Conservation (phyloP, 2,888 invertebrate genomes). For the Lasioglossum morio region DNA sequence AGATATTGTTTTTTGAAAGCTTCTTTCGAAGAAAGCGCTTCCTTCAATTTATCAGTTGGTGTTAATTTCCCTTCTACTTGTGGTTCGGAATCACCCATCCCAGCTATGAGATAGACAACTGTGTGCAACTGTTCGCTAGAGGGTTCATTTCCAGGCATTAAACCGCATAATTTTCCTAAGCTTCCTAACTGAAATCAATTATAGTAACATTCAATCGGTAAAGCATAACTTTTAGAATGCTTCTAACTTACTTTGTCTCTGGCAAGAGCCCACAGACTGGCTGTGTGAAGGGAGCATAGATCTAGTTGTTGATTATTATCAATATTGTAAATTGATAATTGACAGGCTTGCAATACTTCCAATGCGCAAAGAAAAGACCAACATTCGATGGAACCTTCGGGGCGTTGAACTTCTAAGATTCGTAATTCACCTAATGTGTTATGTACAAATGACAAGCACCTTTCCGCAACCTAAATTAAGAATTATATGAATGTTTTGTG, state of each 20-base stretch:
- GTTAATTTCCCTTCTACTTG: slow-evolving; percentile 85
- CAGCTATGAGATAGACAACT: slow-evolving; percentile 95
- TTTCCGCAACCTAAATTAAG: slow-evolving; percentile 89
- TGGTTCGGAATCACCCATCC: slow-evolving; percentile 92
- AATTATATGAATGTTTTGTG: slow-evolving; percentile 22
- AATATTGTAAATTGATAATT: slow-evolving; percentile 87
- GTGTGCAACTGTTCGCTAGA: slow-evolving; percentile 95
- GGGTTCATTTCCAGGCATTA: slow-evolving; percentile 93
- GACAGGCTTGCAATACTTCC: slow-evolving; percentile 94
- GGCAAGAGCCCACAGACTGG: slow-evolving; percentile 94
- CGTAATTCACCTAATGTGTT: slow-evolving; percentile 94
- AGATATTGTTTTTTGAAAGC: slow-evolving; percentile 96
- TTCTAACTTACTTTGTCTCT: slow-evolving; percentile 90
- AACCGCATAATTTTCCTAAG: slow-evolving; percentile 95
- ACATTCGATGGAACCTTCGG: slow-evolving; percentile 94
- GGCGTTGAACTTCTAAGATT: slow-evolving; percentile 91
- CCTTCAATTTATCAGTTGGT: slow-evolving; percentile 94
- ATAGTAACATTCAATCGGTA: neutral
- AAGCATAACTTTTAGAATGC: neutral
- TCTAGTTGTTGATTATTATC: slow-evolving; percentile 87
- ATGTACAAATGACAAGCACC: slow-evolving; percentile 95
- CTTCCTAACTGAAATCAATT: slow-evolving; percentile 88
- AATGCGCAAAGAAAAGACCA: slow-evolving; percentile 97
- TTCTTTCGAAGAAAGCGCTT: slow-evolving; percentile 95
- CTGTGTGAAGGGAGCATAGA: slow-evolving; percentile 93